Base-by-base conservation (phyloP, 92 coral and sea anemone genomes). In the Paramuricea clavata region DNA sequence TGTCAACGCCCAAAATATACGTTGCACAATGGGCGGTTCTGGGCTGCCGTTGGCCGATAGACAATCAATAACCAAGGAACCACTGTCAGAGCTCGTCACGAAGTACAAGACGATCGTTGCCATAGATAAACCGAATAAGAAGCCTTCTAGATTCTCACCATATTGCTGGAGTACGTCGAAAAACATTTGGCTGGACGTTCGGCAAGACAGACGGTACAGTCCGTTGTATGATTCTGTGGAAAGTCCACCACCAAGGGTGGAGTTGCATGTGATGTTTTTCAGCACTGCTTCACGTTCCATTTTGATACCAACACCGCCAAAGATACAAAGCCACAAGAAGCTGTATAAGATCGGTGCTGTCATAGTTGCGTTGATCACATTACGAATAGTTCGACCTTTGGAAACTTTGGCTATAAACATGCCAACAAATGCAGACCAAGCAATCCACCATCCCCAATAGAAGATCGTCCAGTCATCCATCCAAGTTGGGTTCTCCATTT, bases 351-450 rank as follows among this genome's bases (percentile, higher is more conserved):
- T 89, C 15, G 98, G 98, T 61, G 92, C 89, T 0, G 98, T 94
- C 87, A 94, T 86, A 19, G 98, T 94, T 78, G 88, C 92, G 75
- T 87, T 94, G 88, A 95, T 95, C 74, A 95, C 93, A 89, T 93
- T 91, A 73, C 74, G 90, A 84, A 95, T 91, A 86, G 98, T 95
- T 39, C 98, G 97, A 69, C 98, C 98, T 60, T 90, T 88, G 71
- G 98, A 95, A 57, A 95, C 94, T 68, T 88, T 93, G 68, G 98
- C 98, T 17, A 95, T 91, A 81, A 95, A 95, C 89, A 90, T 93
- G 26, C 98, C 98, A 22, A 95, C 98, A 83, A 95, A 93, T 32
- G 98, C 97, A 9, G 97, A 81, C 90, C 90, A 87, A 11, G 81
- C 82, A 76, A 87, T 87, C 90, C 90, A 87, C 34, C 78, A 56